Conservation (phyloP, 2,113 vertebrate species). For the Pachycephala philippinensis region DNA sequence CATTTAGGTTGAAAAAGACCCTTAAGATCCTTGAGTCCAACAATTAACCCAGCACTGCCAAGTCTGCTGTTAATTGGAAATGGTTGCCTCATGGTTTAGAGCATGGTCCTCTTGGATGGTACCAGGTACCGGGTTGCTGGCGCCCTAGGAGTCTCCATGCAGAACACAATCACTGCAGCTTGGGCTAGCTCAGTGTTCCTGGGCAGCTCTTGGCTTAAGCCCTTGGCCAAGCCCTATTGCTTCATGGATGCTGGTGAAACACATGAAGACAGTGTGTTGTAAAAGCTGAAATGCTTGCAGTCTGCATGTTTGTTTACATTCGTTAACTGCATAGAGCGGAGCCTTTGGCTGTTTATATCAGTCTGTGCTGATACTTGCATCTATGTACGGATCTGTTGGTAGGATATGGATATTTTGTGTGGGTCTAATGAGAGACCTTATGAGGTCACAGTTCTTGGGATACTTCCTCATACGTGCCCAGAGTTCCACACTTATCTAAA, state of each 20-base stretch:
- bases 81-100: not conserved
- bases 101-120: not conserved
- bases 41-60: fast-evolving
- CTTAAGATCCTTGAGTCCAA: not conserved
- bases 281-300: not conserved
- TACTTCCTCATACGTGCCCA: not conserved
- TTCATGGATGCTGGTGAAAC: not conserved
- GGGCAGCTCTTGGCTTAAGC: not conserved
- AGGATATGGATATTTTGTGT: not conserved
- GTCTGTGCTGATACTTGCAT: not conserved
- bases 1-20: not conserved
- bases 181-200: not conserved
- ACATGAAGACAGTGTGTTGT: not conserved
- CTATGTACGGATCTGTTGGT: fast-evolving
- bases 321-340: not conserved
- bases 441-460: not conserved
- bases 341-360: not conserved
- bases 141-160: not conserved
- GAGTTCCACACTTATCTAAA: not conserved
- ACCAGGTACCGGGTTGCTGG: fast-evolving
- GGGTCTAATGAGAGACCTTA: not conserved
- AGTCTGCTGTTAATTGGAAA: not conserved
- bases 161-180: not conserved
- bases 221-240: not conserved
- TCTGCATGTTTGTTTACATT: not conserved